Percentiles rank a stretch among this genome's conserved stretches.
Evolutionary conservation across 2,113 vertebrate genomes (phyloP).

Genomic region (Hassar affinis): DNA sequence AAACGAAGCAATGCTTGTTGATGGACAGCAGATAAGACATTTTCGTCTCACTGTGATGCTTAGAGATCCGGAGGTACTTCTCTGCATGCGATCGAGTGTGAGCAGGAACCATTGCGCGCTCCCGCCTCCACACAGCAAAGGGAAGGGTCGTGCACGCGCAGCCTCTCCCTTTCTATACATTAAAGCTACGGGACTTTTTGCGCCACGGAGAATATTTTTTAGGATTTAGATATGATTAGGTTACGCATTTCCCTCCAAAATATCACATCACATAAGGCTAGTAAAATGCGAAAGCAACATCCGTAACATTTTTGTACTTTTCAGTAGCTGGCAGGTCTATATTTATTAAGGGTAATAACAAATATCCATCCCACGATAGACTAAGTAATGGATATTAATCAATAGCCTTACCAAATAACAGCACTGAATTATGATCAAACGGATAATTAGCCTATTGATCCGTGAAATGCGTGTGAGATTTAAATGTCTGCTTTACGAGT

Average conservation of each 20-base stretch:
- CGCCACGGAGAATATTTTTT: constrained; percentile 58
- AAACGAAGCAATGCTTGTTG: constrained; percentile 44
- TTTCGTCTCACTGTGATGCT: constrained; percentile 67
- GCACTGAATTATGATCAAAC: not conserved
- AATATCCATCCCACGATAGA: not conserved
- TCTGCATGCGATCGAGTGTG: constrained; percentile 55
- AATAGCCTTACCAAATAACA: not conserved
- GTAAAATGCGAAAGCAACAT: not conserved
- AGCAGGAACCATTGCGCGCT: constrained; percentile 65
- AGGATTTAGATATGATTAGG: constrained; percentile 70
- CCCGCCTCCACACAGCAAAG: constrained; percentile 62
- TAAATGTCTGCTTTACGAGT: no score
- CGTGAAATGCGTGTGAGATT: not conserved
- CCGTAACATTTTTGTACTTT: not conserved
- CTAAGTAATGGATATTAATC: not conserved
- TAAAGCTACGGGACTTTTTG: constrained; percentile 69
- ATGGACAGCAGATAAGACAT: constrained; percentile 64
- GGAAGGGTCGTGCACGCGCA: constrained; percentile 67
- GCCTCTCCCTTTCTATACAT: constrained; percentile 74
- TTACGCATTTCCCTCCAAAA: constrained; percentile 1
- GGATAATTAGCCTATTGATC: not conserved
- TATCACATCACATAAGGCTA: not conserved
- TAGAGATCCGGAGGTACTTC: constrained; percentile 63
- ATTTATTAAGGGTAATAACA: not conserved
- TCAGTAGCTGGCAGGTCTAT: not conserved